Percentiles rank a stretch among this genome's conserved stretches.
phyloP scores from a whole-genome alignment of 2,113 vertebrate genomes.

The Thalassoma bifasciatum region DNA sequence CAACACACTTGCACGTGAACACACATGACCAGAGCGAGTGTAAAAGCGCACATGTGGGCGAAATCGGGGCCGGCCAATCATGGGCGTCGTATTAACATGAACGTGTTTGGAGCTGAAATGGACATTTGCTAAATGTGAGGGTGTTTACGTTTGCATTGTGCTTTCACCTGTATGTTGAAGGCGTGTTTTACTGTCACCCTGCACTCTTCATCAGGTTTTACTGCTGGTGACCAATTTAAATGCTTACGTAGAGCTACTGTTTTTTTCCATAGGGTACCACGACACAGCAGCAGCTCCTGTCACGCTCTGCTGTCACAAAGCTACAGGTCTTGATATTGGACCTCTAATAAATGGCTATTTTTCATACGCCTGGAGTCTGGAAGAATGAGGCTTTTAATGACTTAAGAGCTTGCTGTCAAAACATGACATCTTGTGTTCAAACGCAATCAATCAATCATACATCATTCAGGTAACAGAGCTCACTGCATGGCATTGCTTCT shows the following conservation, averaged over 20 bases:
- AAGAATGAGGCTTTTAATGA: neutral
- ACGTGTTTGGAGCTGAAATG: neutral
- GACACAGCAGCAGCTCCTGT: neutral
- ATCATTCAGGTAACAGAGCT: neutral
- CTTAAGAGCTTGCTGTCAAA: neutral
- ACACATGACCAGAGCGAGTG: conserved; percentile 16
- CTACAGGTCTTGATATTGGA: neutral
- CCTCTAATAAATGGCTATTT: neutral
- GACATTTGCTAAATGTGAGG: neutral
- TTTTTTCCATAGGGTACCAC: conserved; percentile 2
- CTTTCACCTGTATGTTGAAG: conserved; percentile 17
- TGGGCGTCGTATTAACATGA: neutral
- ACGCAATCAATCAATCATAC: neutral
- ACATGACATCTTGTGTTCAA: neutral
- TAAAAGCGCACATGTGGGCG: neutral
- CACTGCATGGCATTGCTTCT: neutral
- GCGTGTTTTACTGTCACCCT: neutral
- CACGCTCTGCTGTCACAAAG: neutral
- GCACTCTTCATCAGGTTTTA: conserved; percentile 34
- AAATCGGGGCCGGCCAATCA: conserved; percentile 2
- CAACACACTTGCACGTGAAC: conserved; percentile 2
- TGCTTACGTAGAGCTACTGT: neutral
- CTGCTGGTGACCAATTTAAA: conserved; percentile 13
- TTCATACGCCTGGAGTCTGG: neutral
- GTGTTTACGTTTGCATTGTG: conserved; percentile 19